Evolutionary conservation across 2,113 vertebrate species (phyloP).

Genomic region (Tachysurus fulvidraco): DNA sequence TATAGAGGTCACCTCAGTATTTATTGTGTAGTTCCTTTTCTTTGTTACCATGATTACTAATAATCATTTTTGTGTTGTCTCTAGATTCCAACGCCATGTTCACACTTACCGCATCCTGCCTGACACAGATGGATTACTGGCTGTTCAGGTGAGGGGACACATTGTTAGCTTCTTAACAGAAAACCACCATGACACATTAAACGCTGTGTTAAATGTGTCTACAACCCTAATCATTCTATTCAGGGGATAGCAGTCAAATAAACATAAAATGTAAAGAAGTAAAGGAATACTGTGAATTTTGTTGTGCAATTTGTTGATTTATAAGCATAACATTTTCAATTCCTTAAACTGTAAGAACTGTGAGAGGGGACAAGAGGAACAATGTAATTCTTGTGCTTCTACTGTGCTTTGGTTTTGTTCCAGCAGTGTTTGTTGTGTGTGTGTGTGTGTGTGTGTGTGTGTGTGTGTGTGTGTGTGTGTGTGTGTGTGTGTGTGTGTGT

Average conservation of each 20-base stretch:
- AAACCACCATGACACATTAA: neutral
- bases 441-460: too few species aligned
- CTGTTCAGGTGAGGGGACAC: slow-evolving; percentile 79
- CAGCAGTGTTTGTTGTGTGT: slow-evolving; percentile 62
- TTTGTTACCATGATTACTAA: neutral
- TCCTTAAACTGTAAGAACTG: slow-evolving; percentile 20
- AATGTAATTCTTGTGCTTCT: slow-evolving; percentile 61
- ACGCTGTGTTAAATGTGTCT: neutral
- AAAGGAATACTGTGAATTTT: neutral
- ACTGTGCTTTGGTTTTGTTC: slow-evolving; percentile 47
- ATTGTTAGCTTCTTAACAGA: neutral
- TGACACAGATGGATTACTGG: slow-evolving; percentile 78
- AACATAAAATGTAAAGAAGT: neutral
- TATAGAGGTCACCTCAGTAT: neutral
- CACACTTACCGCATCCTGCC: slow-evolving; percentile 89
- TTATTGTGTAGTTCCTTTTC: neutral
- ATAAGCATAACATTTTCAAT: slow-evolving; percentile 22
- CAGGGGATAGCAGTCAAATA: neutral
- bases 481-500: too few species aligned
- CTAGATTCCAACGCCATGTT: slow-evolving; percentile 82
- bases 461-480: too few species aligned
- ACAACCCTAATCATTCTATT: neutral
- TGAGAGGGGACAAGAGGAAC: slow-evolving; percentile 47
- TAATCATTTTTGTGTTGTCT: slow-evolving; percentile 30
- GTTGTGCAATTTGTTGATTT: neutral